Evolutionary conservation across 2,113 vertebrate species (phyloP), one percentile per base, ranked within the genome.

Genomic region (Chroicocephalus ridibundus): DNA sequence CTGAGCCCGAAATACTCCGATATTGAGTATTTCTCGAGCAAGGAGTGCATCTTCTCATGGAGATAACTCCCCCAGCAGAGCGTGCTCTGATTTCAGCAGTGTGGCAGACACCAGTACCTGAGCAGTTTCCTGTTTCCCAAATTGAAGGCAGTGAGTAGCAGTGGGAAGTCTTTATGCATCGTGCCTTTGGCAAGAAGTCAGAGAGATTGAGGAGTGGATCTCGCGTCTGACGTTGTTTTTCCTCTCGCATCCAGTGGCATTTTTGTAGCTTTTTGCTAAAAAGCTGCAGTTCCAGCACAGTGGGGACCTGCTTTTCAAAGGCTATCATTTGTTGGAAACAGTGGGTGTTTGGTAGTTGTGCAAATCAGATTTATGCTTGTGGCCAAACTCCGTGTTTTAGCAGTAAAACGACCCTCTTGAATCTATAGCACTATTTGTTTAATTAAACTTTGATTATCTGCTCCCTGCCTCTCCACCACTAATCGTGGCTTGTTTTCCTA

Each of bases 391-490:
- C 0, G 0, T 81, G 79, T 65, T 86, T 64, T 40, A 80, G 80
- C 91, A 61, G 71, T 46, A 62, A 86, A 86, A 46, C 11, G 1
- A n/a, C 54, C 20, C 58, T 92, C 68, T 83, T 40, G 76, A 83
- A 83, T 92, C 88, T 86, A 8, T 44, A 70, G 68, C 72, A 8
- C 46, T 91, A 3, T 82, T 91, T 79, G 88, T 92, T 96, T 93
- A 97, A 94, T 94, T 96, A 90, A 86, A 88, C 94, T 95, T 88
- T 77, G 80, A 93, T 94, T 90, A 90, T 62, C 88, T 81, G 68
- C 88, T 88, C 86, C 82, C 88, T 94, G 76, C 91, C 82, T 92
- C 68, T 83, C 62, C 2, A 0, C 34, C 58, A 10, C 76, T 83
- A 44, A 83, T 49, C 3, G 32, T 60, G 62, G 34, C 6, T 2